phyloP scores from a whole-genome alignment of 1,140 invertebrate species.

The Diabrotica virgifera region DNA sequence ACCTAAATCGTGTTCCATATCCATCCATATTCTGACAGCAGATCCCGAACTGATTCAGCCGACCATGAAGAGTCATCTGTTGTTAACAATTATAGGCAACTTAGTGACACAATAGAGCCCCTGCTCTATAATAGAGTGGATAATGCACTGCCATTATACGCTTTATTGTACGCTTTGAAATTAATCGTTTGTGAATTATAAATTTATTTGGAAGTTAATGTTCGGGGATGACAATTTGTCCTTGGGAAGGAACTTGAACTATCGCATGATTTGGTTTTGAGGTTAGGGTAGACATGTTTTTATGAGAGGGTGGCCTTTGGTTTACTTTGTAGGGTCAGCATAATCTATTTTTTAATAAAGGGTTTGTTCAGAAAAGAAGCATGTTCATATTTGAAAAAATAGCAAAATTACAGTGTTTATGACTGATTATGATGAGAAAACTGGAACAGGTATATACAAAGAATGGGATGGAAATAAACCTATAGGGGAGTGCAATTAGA shows the following conservation, averaged over 20 bases:
- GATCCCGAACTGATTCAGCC: conserved; percentile 18
- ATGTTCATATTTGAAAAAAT: too few relatives aligned
- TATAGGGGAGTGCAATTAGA: too few relatives aligned
- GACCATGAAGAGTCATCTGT: conserved; percentile 43
- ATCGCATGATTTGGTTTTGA: background rate
- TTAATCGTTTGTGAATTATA: conserved; percentile 47
- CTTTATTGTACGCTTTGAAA: conserved; percentile 38
- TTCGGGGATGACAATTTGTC: background rate
- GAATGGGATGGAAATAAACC: too few relatives aligned
- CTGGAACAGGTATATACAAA: too few relatives aligned
- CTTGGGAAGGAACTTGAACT: background rate
- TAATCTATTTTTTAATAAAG: too few relatives aligned
- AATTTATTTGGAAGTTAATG: conserved; percentile 41
- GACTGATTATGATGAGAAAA: too few relatives aligned
- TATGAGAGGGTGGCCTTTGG: too few relatives aligned
- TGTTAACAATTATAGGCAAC: conserved; percentile 49
- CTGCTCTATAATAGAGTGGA: conserved; percentile 41
- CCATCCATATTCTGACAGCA: conserved; percentile 15
- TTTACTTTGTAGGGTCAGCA: too few relatives aligned
- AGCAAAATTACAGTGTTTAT: too few relatives aligned
- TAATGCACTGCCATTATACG: conserved; percentile 44
- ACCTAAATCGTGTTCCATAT: conserved; percentile 9
- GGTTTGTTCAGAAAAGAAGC: too few relatives aligned
- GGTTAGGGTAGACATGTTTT: background rate
- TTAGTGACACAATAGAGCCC: conserved; percentile 46